Evolutionary conservation across 1,140 invertebrate genomes (phyloP), one percentile per base, ranked within the genome.

Genomic region (Agraylea sexmaculata): DNA sequence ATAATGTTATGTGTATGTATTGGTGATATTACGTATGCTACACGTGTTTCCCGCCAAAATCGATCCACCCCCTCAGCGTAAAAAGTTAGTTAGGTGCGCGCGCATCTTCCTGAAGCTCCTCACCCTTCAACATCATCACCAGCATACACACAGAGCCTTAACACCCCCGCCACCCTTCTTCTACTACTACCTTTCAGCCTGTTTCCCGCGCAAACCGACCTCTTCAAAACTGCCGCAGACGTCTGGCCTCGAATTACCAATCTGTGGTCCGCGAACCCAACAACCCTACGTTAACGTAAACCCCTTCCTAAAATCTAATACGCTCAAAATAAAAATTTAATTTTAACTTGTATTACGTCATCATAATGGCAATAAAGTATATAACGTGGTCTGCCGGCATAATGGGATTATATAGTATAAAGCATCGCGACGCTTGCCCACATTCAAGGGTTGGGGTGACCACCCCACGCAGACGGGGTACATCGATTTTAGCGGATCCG

Each of bases 11-110:
- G 7, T 42, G 32, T 27, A 35, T 42, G 15, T 35, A 35, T 42
- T 35, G 32, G 41, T 29, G 33, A 37, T n/a, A 20, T 22, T 38
- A 30, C 36, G 45, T 42, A 46, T 46, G 47, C 47, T 35, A 40
- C 47, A 49, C 47, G 47, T 49, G 47, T 44, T 49, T 49, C 43
- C 43, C 47, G 43, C 46, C 42, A 48, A 42, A 45, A 49, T 49
- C 47, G 47, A 49, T 49, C 40, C 25, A 15, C 19, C 15, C 15
- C 3, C 5, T 8, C 6, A 15, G 12, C 3, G 27, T 18, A 20
- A 6, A 23, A 33, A 12, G 7, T 16, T 13, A 23, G 30, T 22
- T 17, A 30, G 19, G 13, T 43, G 42, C 35, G 42, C 42, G 29
- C 36, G 42, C 42, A 43, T 8, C 27, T 4, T 18, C 11, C 30